Evolutionary conservation across 1,140 invertebrate genomes (phyloP).

Genomic region (Polyergus mexicanus): DNA sequence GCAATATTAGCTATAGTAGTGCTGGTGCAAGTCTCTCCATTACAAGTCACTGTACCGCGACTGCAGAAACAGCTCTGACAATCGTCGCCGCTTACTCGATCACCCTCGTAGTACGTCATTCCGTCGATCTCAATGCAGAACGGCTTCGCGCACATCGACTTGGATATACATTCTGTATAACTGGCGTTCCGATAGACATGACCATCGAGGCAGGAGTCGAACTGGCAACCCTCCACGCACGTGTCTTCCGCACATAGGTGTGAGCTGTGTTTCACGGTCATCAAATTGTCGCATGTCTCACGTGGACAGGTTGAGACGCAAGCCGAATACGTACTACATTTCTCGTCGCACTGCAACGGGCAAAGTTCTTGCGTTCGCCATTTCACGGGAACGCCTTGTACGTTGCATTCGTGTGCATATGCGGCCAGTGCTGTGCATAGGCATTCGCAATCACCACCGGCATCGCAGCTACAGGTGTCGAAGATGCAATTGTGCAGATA

Average conservation of each 20-base stretch:
- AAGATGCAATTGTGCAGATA: conserved; percentile 91
- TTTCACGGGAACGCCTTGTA: conserved; percentile 90
- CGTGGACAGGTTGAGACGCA: conserved; percentile 93
- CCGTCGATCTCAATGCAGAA: conserved; percentile 91
- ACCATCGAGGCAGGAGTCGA: conserved; percentile 90
- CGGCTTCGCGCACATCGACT: conserved; percentile 90
- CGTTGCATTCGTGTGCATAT: conserved; percentile 94
- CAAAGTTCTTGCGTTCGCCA: conserved; percentile 94
- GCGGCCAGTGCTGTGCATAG: conserved; percentile 95
- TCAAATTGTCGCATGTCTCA: conserved; percentile 94
- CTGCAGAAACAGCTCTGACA: conserved; percentile 93
- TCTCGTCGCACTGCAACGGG: conserved; percentile 95
- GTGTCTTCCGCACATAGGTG: conserved; percentile 90
- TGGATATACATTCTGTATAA: conserved; percentile 91
- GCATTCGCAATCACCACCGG: conserved; percentile 95
- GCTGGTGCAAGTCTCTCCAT: conserved; percentile 89
- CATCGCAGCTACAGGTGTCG: conserved; percentile 95
- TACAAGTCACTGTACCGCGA: conserved; percentile 89
- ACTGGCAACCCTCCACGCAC: conserved; percentile 93
- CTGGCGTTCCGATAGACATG: conserved; percentile 91
- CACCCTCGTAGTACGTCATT: conserved; percentile 91
- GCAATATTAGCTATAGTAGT: conserved; percentile 64
- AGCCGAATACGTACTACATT: conserved; percentile 92
- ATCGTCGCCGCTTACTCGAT: conserved; percentile 90
- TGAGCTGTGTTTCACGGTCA: conserved; percentile 87